Percentiles rank a stretch among this genome's conserved stretches.
Evolutionary conservation across 2,113 vertebrate species (phyloP).

Genomic region (Alethe castanea): DNA sequence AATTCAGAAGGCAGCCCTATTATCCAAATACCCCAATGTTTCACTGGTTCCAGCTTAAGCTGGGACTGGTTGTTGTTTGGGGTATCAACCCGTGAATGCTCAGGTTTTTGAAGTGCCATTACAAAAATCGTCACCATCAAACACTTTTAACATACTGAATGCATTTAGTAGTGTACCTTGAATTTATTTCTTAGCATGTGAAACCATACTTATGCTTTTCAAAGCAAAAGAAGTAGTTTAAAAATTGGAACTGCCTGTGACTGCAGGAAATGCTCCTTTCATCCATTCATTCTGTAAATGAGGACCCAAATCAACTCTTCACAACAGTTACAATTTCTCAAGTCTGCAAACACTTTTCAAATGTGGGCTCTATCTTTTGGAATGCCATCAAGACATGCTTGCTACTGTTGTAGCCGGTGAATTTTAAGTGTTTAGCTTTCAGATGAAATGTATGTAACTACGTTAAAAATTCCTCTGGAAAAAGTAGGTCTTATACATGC

Average conservation of each 20-base stretch:
- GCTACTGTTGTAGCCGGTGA: not conserved
- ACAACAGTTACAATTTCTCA: not conserved
- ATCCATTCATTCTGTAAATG: not conserved
- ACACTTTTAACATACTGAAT: not conserved
- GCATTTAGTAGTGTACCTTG: not conserved
- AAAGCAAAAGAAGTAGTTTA: not conserved
- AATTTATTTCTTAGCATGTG: not conserved
- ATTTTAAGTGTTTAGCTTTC: not conserved
- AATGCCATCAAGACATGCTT: not conserved
- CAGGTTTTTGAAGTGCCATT: not conserved
- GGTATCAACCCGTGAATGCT: not conserved
- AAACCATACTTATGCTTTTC: not conserved
- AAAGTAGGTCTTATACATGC: constrained; percentile 19
- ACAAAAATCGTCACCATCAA: not conserved
- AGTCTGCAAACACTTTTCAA: not conserved
- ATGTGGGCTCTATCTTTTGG: not conserved
- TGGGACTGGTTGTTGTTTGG: not conserved
- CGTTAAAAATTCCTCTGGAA: constrained; percentile 8
- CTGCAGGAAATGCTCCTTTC: constrained; percentile 4
- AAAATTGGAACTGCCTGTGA: not conserved
- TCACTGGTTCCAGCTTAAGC: not conserved
- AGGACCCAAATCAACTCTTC: not conserved
- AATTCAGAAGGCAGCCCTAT: not conserved
- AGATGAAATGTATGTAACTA: not conserved
- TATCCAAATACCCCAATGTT: not conserved